These are phyloP conservation scores for Scylla paramamosain DNA, from an alignment of 1,140 invertebrate species.

Conservation along the genomic window DNA sequence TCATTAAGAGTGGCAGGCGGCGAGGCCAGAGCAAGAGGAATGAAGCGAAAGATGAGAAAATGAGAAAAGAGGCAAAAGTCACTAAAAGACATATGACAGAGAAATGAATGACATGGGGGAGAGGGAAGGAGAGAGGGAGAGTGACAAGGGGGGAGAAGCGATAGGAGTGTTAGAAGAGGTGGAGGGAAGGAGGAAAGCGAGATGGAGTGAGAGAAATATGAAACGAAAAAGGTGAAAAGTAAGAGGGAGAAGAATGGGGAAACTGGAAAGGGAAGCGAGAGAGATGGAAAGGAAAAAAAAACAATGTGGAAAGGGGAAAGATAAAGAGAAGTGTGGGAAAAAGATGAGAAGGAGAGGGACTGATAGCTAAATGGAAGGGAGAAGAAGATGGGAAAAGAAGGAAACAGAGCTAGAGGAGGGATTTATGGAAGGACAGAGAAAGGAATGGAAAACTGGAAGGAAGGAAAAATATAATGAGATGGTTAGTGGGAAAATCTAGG, in stretches of 20 bases:
- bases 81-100: neutral
- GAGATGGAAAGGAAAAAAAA: no score
- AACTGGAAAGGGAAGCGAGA: neutral
- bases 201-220: neutral
- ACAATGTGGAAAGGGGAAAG: neutral
- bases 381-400: neutral
- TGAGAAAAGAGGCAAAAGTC: neutral
- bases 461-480: no score
- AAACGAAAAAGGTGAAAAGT: neutral
- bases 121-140: neutral
- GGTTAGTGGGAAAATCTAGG: no score
- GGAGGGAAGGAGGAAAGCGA: neutral
- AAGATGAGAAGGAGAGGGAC: neutral
- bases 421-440: no score
- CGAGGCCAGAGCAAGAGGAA: neutral
- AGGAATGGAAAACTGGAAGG: no score
- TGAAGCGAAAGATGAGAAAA: neutral
- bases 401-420: neutral
- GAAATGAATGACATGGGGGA: neutral
- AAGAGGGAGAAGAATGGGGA: neutral
- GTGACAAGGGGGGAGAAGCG: neutral
- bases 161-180: no score
- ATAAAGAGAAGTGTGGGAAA: neutral
- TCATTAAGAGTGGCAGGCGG: constrained; percentile 22
- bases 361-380: neutral